Evolutionary conservation across 2,797 vertebrate genomes (phyloP), one percentile per base, ranked within the genome.

Genomic region (Sebastes oblongus): DNA sequence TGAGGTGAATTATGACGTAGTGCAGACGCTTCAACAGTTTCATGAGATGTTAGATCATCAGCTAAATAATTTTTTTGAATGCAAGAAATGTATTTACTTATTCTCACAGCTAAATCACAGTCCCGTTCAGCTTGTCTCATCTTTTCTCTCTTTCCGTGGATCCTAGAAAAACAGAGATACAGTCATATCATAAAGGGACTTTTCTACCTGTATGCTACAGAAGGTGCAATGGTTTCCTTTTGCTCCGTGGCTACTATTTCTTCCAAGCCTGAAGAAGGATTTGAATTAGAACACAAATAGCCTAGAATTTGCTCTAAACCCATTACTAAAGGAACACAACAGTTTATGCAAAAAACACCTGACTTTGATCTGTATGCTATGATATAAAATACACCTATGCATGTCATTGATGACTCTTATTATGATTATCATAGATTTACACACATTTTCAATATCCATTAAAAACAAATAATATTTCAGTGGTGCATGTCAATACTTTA

Each of bases 341-440:
- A 4, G 1, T 54, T 68, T 73, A 42, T 46, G 46, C 4, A 27
- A 56, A 55, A 68, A 29, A 42, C 9, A 67, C 32, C 22, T 8
- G 25, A 58, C 20, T 59, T 71, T 27, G 52, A 77, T n/a, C 12
- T 29, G 5, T 22, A 68, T 54, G 27, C 24, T 61, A 13, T 34
- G 2, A 67, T 70, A 32, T 66, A 56, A 78, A 83, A 83, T 11
- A 69, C n/a, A 42, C 32, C 12, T 36, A 8, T 46, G 55, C 54
- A 76, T 16, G 22, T 56, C 12, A 75, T 11, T 54, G 14, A 74
- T 32, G 50, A 78, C 3, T 61, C 9, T 25, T 65, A 16, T 25
- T 29, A 32, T 78, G 6, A 52, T 55, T 6, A n/a, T 46, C 14
- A 39, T 14, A 25, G 18, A 59, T 56, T 52, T 13, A 56, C 16